A percentile compares a stretch with the other conserved stretches of the same genome.
These are phyloP conservation scores for Liasis olivaceus DNA, from an alignment of 2,797 vertebrate species.

Conservation along the genomic window DNA sequence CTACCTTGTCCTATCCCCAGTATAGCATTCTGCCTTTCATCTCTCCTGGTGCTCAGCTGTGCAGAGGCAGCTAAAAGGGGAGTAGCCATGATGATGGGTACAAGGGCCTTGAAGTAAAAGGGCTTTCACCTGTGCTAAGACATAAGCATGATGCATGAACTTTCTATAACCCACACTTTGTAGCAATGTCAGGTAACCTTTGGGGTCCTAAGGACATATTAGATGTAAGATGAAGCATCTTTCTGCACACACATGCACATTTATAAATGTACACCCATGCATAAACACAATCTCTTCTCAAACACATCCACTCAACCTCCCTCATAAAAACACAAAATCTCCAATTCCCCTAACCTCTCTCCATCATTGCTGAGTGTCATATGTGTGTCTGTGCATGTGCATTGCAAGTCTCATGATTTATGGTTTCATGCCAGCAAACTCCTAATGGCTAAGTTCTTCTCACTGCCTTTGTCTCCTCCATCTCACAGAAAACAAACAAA, in stretches of 20 bases:
- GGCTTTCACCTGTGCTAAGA: background rate
- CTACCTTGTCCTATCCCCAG: background rate
- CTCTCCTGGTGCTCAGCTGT: too few relatives aligned
- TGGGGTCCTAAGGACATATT: background rate
- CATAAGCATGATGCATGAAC: background rate
- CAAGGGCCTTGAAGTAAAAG: background rate
- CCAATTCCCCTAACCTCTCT: background rate
- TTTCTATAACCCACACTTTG: background rate
- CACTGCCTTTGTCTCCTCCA: background rate
- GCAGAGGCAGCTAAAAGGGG: background rate
- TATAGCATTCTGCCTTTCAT: background rate
- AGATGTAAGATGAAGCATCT: background rate
- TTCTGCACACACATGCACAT: background rate
- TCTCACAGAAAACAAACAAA: background rate
- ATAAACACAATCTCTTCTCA: too few relatives aligned
- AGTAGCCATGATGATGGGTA: background rate
- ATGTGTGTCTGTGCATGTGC: background rate
- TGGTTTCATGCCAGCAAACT: background rate
- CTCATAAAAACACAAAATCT: background rate
- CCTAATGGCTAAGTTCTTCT: background rate
- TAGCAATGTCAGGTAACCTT: background rate
- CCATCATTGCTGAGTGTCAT: background rate
- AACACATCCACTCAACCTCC: too few relatives aligned
- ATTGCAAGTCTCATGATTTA: background rate
- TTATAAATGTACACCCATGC: too few relatives aligned